Evolutionary conservation across 2,888 invertebrate genomes (phyloP).

Genomic region (Andrena flavipes): DNA sequence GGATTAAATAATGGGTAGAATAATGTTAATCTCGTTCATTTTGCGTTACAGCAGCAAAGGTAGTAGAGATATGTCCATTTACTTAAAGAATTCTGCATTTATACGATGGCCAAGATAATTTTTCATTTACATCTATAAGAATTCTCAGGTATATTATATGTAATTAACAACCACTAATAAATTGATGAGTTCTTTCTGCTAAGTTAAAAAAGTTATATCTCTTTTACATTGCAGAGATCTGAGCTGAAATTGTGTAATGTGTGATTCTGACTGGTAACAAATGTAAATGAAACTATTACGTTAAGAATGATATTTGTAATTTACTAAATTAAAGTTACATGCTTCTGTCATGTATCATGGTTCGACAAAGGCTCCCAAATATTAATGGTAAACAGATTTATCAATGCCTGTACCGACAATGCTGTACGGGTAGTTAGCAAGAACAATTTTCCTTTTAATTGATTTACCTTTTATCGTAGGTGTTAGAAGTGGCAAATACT

Average conservation of each 20-base stretch:
- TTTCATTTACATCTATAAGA: background rate
- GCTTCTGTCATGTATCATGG: slow-evolving; percentile 65
- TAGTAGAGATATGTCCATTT: background rate
- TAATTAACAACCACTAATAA: background rate
- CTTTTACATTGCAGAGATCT: slow-evolving; percentile 27
- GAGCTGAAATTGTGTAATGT: background rate
- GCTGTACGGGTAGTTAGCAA: background rate
- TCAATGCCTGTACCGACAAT: background rate
- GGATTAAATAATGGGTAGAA: too few relatives aligned
- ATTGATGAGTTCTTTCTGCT: background rate
- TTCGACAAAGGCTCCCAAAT: slow-evolving; percentile 70
- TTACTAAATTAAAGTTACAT: slow-evolving; percentile 33
- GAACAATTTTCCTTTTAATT: background rate
- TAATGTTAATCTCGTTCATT: too few relatives aligned
- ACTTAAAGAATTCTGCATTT: background rate
- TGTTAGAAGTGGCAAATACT: slow-evolving; percentile 87
- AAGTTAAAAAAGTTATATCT: background rate
- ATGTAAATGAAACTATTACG: slow-evolving; percentile 19
- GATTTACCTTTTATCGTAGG: slow-evolving; percentile 53
- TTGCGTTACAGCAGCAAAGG: too few relatives aligned
- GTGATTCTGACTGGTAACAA: slow-evolving; percentile 19
- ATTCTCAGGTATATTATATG: slow-evolving; percentile 10
- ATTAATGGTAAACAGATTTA: slow-evolving; percentile 68
- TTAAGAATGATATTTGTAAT: slow-evolving; percentile 22
- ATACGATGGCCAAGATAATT: slow-evolving; percentile 20